phyloP scores from a whole-genome alignment of 2,113 vertebrate genomes.

The Collichthys lucidus region DNA sequence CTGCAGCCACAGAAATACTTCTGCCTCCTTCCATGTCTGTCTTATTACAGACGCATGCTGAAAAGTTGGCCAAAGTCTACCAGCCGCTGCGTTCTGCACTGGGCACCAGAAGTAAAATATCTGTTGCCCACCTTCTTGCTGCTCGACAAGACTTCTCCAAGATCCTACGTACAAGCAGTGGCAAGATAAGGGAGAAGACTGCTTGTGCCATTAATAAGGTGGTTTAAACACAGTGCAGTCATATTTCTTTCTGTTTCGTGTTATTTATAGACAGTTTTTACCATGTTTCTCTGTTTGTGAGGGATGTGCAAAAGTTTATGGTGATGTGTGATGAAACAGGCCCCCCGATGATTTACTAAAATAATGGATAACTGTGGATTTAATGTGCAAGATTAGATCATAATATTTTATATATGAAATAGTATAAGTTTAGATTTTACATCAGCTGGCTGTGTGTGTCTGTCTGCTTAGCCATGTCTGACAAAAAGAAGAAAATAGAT shows the following conservation, averaged over 20 bases:
- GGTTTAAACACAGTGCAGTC: neutral
- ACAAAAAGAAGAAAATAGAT: too few relatives aligned
- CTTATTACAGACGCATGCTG: conserved; percentile 87
- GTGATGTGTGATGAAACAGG: neutral
- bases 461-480: too few relatives aligned
- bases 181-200: conserved; percentile 93
- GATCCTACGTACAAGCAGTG: conserved; percentile 95
- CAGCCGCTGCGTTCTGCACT: conserved; percentile 91
- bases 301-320: neutral
- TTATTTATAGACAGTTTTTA: neutral
- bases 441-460: too few relatives aligned
- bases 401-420: too few relatives aligned
- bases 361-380: too few relatives aligned
- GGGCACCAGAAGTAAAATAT: conserved; percentile 86
- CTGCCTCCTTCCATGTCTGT: conserved; percentile 1
- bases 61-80: conserved; percentile 93
- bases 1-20: neutral
- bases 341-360: too few relatives aligned
- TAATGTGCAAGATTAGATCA: too few relatives aligned
- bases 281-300: neutral
- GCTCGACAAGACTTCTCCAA: conserved; percentile 96
- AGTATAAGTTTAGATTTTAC: too few relatives aligned
- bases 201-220: conserved; percentile 99
- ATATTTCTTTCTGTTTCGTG: neutral
- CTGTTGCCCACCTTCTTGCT: conserved; percentile 91